Evolutionary conservation across 2,113 vertebrate genomes (phyloP).

Genomic region (Saguinus midas): DNA sequence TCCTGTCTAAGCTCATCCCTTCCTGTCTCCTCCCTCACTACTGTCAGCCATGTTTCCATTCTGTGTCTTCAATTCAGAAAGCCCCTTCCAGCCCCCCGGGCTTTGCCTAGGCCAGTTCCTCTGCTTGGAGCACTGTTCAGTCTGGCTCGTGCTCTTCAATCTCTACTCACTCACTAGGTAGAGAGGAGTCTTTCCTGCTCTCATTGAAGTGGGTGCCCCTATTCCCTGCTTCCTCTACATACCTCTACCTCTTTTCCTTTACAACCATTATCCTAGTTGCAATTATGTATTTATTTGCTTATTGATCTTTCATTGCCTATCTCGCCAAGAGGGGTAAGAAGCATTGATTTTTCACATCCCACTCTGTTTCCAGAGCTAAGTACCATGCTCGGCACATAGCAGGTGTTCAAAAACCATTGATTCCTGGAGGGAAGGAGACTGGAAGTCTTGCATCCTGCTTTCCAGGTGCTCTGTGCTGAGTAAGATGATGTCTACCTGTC

Average conservation of each 20-base stretch:
- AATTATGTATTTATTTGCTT: too few species aligned
- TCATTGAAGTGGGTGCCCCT: not conserved
- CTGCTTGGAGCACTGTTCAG: not conserved
- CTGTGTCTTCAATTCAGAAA: not conserved
- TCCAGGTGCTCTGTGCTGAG: not conserved
- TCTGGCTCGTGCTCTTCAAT: not conserved
- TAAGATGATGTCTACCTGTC: too few species aligned
- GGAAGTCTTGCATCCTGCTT: not conserved
- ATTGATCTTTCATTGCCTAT: not conserved
- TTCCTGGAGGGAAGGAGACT: too few species aligned
- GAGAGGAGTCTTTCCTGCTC: not conserved
- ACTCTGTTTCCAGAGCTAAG: too few species aligned
- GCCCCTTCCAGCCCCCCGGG: not conserved
- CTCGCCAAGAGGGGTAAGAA: not conserved
- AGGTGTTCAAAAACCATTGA: not conserved
- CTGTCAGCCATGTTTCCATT: not conserved
- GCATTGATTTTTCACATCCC: not conserved
- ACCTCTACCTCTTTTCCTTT: not conserved
- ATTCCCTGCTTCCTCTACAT: not conserved
- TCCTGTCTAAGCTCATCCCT: not conserved
- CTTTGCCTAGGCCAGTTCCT: not conserved
- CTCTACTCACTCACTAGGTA: not conserved
- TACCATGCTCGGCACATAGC: not conserved
- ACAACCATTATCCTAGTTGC: not conserved
- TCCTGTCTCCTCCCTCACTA: accelerated